Evolutionary conservation across 2,113 vertebrate genomes (phyloP).

Genomic region (Nettapus auritus): DNA sequence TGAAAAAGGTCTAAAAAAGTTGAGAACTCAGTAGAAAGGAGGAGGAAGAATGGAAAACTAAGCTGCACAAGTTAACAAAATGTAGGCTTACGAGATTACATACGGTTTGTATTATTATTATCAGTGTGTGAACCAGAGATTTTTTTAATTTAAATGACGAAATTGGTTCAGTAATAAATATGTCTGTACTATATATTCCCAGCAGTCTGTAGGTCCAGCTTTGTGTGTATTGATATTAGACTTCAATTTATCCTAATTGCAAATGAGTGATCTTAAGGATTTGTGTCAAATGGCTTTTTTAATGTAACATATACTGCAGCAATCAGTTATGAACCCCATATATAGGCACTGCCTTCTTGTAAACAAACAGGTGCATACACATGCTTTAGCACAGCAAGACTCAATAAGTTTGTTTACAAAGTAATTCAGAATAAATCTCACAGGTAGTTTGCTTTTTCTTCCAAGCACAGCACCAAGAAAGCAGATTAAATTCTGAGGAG

Average conservation of each 20-base stretch:
- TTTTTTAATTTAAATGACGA: neutral
- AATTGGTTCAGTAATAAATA: neutral
- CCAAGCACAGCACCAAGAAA: neutral
- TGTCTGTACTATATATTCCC: neutral
- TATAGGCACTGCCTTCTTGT: neutral
- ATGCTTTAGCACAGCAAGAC: slow-evolving; percentile 21
- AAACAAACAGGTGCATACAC: neutral
- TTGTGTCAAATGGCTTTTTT: slow-evolving; percentile 20
- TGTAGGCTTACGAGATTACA: neutral
- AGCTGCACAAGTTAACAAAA: neutral
- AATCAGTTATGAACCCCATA: slow-evolving; percentile 22
- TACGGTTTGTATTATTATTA: neutral
- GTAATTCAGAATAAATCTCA: slow-evolving; percentile 36
- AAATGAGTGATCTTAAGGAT: neutral
- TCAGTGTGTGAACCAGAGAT: neutral
- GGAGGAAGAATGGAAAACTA: neutral
- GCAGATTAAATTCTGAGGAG: neutral
- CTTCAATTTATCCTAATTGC: slow-evolving; percentile 10
- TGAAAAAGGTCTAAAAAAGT: neutral
- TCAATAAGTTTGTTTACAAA: slow-evolving; percentile 32
- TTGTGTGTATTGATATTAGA: neutral
- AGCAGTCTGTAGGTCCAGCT: neutral
- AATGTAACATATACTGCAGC: slow-evolving; percentile 10
- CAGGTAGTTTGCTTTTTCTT: slow-evolving; percentile 19
- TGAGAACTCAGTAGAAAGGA: neutral